Base-by-base conservation (phyloP, 1,140 invertebrate genomes). In the Bombus waltoni region DNA sequence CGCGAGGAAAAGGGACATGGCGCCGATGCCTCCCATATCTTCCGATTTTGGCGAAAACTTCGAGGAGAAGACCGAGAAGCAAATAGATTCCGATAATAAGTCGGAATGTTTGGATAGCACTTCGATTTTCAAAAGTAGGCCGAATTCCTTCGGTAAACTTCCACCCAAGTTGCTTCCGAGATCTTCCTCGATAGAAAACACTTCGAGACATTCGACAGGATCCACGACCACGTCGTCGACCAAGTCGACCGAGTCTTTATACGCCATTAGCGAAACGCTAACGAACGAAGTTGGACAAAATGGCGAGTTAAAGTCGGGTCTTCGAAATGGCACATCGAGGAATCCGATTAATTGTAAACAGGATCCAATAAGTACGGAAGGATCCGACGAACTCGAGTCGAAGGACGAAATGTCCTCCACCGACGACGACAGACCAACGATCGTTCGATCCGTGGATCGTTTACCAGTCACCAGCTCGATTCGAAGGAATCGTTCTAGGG, bases 171-270 rank as follows among this genome's bases (percentile, higher is more conserved):
- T 90, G 1, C 71, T 93, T 1, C 92, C 94, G 0, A 92, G 93
- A 0, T 95, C 92, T 1, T 94, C 94, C 0, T 94, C 94, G 0
- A 92, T 94, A 18, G 94, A 94, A n/a, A 93, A 92, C 62, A 92
- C 88, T 0, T 93, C 90, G 22, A 92, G 94, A 44, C 91, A 94
- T 22, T 94, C 94, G 22, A 93, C 92, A 0, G 92, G 94, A 25
- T 94, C 94, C 13, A 92, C 93, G 0, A 93, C 92, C 0, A 92
- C 92, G 3, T 94, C 93, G 0, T 94, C 94, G 1, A 94, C 94
- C 0, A 93, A 93, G 73, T 94, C 94, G 6, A 94, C 91, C 0
- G 94, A 95, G 59, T 94, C 94, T 0, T 77, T 94, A 1, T 93
- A 92, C 78, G 93, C 93, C 3, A 94, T 94, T 74, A 92, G 92